phyloP scores from a whole-genome alignment of 2,113 vertebrate species.

The Rutilus rutilus region DNA sequence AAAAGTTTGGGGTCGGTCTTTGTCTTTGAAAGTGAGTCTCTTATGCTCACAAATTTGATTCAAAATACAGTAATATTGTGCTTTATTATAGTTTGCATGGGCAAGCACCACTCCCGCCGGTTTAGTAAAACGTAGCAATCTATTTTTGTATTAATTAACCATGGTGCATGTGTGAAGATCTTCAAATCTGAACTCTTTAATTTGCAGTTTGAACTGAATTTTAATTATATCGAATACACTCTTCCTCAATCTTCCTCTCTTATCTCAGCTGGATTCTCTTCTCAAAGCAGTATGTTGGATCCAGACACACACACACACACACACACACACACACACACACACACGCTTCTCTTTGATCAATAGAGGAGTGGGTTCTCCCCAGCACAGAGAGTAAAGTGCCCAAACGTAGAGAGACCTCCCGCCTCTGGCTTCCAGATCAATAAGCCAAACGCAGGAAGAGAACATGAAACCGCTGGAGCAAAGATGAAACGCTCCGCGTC shows the following conservation, averaged over 20 bases:
- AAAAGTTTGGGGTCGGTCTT: not conserved
- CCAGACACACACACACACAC: conserved; percentile 8
- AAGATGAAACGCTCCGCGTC: conserved; percentile 67
- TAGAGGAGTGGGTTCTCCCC: conserved; percentile 46
- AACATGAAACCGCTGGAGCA: conserved; percentile 58
- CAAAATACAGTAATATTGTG: not conserved
- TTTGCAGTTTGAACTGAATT: not conserved
- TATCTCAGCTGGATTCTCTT: conserved; percentile 42
- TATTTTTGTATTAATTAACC: not conserved
- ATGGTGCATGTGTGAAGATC: not conserved
- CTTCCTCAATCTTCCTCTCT: conserved; percentile 21
- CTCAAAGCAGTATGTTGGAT: conserved; percentile 25
- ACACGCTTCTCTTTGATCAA: conserved; percentile 49
- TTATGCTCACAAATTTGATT: not conserved
- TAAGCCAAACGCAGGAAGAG: conserved; percentile 58
- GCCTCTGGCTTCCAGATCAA: conserved; percentile 67
- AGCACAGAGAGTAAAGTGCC: conserved; percentile 36
- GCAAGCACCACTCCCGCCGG: no score
- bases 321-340: conserved; percentile 10
- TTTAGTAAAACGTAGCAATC: no score
- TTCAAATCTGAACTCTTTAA: not conserved
- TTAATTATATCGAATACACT: not conserved
- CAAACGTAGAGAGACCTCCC: conserved; percentile 42
- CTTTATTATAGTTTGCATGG: not conserved
- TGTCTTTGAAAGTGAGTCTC: not conserved